These are phyloP conservation scores for Sisyra terminalis DNA, from an alignment of 2,888 invertebrate genomes.

Conservation along the genomic window DNA sequence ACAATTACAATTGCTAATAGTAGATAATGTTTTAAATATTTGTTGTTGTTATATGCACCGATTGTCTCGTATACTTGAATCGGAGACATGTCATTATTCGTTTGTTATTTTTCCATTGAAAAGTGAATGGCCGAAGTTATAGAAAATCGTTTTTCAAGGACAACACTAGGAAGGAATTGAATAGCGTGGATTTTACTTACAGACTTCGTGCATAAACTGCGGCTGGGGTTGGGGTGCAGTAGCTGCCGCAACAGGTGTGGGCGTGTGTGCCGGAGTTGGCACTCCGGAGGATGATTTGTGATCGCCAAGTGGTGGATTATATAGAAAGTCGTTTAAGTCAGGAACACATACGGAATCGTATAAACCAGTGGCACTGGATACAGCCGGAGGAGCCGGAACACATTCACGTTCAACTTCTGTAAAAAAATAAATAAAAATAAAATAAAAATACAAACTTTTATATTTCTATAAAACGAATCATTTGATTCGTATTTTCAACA, in stretches of 20 bases:
- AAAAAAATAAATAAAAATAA: slow-evolving; percentile 13
- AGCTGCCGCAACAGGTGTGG: slow-evolving; percentile 19
- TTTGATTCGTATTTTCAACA: no score
- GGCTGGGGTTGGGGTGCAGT: slow-evolving; percentile 17
- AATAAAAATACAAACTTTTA: neutral
- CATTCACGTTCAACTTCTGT: slow-evolving; percentile 67
- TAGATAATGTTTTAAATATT: no score
- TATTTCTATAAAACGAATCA: neutral
- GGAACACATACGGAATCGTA: slow-evolving; percentile 71
- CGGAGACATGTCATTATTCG: no score
- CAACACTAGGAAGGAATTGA: no score
- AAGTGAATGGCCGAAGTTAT: no score
- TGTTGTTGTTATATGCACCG: no score
- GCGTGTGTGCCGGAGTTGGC: slow-evolving; percentile 30
- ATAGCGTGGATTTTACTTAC: slow-evolving; percentile 26
- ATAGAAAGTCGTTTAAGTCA: slow-evolving; percentile 53
- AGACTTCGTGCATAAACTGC: slow-evolving; percentile 27
- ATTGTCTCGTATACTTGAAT: no score
- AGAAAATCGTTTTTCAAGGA: no score
- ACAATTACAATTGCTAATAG: no score
- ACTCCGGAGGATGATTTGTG: slow-evolving; percentile 25
- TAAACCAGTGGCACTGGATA: slow-evolving; percentile 26
- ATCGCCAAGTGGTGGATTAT: slow-evolving; percentile 24
- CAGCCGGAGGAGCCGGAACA: slow-evolving; percentile 35
- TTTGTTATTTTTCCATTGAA: no score